Base-by-base conservation (phyloP, 2,888 invertebrate genomes). In the Trissonchulus latispiculum region DNA sequence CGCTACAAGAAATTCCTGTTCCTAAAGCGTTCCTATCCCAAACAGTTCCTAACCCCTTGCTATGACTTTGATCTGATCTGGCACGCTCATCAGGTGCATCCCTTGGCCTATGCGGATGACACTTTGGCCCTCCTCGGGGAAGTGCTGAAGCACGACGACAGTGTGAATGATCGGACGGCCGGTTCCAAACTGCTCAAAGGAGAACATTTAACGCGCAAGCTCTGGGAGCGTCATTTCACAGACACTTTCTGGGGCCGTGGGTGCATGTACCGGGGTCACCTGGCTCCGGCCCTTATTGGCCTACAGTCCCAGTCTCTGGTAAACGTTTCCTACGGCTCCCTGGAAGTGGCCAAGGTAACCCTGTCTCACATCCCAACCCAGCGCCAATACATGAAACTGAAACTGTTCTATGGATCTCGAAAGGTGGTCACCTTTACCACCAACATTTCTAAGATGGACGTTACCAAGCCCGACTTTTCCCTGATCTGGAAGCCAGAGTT, bases 1-100 rank as follows among this genome's bases (percentile, higher is more conserved):
- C 80, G 84, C 3, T 85, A 85, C 77, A 80, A 82, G 76, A 83
- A 83, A 77, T 84, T 84, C 77, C 77, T 86, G 31, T 81, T 81
- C 75, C 77, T 86, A 72, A 86, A 85, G 77, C 81, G 83, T 73
- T 82, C 82, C 59, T 83, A 85, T 77, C 81, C 84, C 1, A 81
- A 80, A 37, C 80, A 83, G 74, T 85, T 85, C 77, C 78, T 86
- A 37, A 85, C 85, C 29, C 86, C 86, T 0, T 86, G 85, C 77
- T 86, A 86, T 76, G 86, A 86, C 77, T 85, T 85, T 76, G 86
- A 86, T 77, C 78, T 86, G 36, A 80, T 85, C 1, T 86, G 86
- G 86, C 86, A 86, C 77, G 79, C 85, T 0, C 86, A 86, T 78
- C 85, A 85, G 79, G 83, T 85, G 61, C 80, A 81, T 74, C 81